Evolutionary conservation across 2,113 vertebrate genomes (phyloP), one percentile per base, ranked within the genome.

Genomic region (Carassius auratus): DNA sequence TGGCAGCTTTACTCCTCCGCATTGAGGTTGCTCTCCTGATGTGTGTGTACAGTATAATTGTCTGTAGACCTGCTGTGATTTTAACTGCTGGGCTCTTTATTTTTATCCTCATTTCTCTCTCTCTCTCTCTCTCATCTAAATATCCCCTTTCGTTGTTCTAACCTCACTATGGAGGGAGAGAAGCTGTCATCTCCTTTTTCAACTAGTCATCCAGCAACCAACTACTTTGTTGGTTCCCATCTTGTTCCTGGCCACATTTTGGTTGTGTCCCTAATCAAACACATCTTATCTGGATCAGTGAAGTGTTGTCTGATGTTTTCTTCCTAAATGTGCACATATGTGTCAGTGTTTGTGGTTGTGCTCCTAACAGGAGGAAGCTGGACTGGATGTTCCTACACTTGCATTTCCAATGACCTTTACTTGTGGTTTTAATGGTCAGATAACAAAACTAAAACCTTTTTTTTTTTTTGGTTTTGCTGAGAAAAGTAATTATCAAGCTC

Each of bases 11-110:
- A 23, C 42, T 75, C 71, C 71, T 75, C 42, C 71, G 48, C 21
- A 75, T 50, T 26, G 71, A 74, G 42, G 71, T 50, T 48, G 42
- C 71, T 75, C 42, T 23, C 6, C 71, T 75, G 71, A 74, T 74
- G 38, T 45, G 71, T 74, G 21, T 74, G 71, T 45, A 21, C 71
- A 7, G 71, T 45, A 48, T 75, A 75, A 75, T 75, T 75, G 71
- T 75, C 71, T 23, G 36, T 71, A 71, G 19, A 42, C 68, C 68
- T 1, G n/a, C 38, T 8, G 71, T 74, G 71, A 74, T 48, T 74
- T 48, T 74, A 74, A 5, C 30, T 80, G 55, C 59, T 62, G 45
- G 3, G 59, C 71, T 62, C 55, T 45, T 48, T 84, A 57, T 69
- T 48, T 75, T 74, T 84, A 52, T 26, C 23, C 33, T 68, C 26